Conservation (phyloP, 2,113 vertebrate species). For the Halcyon senegalensis region DNA sequence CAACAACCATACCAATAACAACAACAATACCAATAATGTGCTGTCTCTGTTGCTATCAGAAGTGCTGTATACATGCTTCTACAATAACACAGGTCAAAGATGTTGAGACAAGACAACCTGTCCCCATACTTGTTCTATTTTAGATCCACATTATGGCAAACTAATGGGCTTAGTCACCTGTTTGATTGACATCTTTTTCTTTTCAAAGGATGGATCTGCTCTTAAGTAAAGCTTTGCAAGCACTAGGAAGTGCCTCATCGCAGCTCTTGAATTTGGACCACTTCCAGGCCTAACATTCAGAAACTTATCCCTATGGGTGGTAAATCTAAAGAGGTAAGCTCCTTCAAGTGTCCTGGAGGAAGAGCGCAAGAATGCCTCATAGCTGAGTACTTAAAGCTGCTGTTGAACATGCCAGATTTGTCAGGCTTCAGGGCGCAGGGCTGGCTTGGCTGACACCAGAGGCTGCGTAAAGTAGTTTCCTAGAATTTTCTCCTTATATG, state of each 20-base stretch:
- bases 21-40: background rate
- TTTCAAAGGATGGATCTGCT: conserved; percentile 31
- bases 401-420: background rate
- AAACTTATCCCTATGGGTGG: conserved; percentile 17
- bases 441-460: background rate
- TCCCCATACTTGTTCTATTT: background rate
- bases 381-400: background rate
- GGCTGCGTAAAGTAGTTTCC: background rate
- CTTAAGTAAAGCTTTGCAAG: background rate
- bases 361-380: background rate
- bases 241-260: background rate
- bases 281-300: conserved; percentile 8
- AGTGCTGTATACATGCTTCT: background rate
- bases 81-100: background rate
- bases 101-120: background rate
- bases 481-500: background rate
- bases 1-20: background rate
- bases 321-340: conserved; percentile 50
- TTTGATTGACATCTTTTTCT: background rate
- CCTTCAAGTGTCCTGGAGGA: background rate
- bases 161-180: background rate
- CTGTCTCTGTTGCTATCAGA: background rate
- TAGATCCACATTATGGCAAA: background rate
- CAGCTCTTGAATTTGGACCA: background rate
- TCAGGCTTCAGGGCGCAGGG: background rate